Conservation (phyloP, 1,140 invertebrate genomes). For the Micrasema longulum region DNA sequence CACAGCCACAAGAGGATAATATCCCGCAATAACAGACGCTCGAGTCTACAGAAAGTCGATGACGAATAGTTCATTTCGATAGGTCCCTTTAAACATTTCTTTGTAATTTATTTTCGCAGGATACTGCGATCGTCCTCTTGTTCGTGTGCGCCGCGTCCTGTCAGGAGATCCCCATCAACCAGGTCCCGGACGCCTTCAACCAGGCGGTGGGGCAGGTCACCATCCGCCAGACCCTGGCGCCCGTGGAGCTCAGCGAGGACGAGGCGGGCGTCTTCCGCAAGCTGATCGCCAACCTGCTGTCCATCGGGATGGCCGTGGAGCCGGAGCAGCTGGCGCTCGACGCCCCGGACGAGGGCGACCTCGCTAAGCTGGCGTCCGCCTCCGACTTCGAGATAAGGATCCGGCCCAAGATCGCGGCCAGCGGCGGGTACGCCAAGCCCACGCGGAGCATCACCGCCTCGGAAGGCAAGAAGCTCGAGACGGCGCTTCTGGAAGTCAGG, state of each 20-base stretch:
- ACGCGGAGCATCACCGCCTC: slow-evolving; percentile 21
- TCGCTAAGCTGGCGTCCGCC: slow-evolving; percentile 17
- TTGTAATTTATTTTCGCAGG: background rate
- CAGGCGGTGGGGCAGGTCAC: slow-evolving; percentile 20
- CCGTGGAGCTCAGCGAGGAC: slow-evolving; percentile 17
- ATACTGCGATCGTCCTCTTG: background rate
- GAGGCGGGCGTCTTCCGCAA: slow-evolving; percentile 8
- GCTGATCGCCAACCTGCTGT: slow-evolving; percentile 24
- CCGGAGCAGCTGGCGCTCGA: slow-evolving; percentile 20
- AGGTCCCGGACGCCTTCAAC: slow-evolving; percentile 28
- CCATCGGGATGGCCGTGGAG: slow-evolving; percentile 36
- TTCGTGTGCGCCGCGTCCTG: background rate
- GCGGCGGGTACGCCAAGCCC: slow-evolving; percentile 24
- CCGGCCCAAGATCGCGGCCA: slow-evolving; percentile 25
- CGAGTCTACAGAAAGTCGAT: too few relatives aligned
- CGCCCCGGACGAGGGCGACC: slow-evolving; percentile 7
- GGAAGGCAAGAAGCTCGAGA: slow-evolving; percentile 26
- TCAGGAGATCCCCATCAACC: slow-evolving; percentile 28
- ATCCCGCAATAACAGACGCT: too few relatives aligned
- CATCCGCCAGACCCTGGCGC: slow-evolving; percentile 27
- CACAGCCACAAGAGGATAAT: too few relatives aligned
- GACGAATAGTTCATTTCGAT: too few relatives aligned
- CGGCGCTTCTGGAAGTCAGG: slow-evolving; percentile 20
- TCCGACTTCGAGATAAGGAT: slow-evolving; percentile 32
- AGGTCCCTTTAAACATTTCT: too few relatives aligned